Percentiles rank a stretch among this genome's conserved stretches.
phyloP scores from a whole-genome alignment of 2,888 invertebrate genomes.

The Sphinx pinastri region DNA sequence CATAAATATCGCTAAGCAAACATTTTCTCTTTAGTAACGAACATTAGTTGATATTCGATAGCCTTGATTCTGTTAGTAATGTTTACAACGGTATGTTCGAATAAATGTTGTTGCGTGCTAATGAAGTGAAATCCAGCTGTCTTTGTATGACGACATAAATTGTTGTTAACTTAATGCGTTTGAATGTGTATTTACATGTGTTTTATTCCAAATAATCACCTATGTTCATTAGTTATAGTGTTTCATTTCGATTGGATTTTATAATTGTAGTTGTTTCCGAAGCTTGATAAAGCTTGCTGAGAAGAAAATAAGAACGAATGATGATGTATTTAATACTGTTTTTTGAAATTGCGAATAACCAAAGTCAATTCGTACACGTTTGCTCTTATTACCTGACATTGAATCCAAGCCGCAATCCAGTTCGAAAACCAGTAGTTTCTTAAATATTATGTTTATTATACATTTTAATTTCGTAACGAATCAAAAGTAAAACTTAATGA shows the following conservation, averaged over 20 bases:
- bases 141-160: constrained; percentile 19
- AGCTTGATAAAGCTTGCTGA: background rate
- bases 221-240: background rate
- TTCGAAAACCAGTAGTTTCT: constrained; percentile 17
- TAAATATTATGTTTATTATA: constrained; percentile 16
- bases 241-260: background rate
- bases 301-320: too few species aligned
- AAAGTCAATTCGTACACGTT: background rate
- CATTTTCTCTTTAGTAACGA: constrained; percentile 27
- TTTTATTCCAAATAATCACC: background rate
- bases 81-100: constrained; percentile 30
- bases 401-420: constrained; percentile 12
- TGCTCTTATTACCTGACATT: constrained; percentile 16
- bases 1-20: constrained; percentile 2
- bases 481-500: constrained; percentile 23
- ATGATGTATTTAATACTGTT: background rate
- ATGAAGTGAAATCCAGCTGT: constrained; percentile 59
- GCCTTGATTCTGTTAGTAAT: constrained; percentile 19
- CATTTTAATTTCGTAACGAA: constrained; percentile 12
- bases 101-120: constrained; percentile 63
- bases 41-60: constrained; percentile 44
- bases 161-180: constrained; percentile 11
- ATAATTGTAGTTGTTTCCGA: background rate
- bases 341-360: background rate
- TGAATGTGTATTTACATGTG: constrained; percentile 16